Evolutionary conservation across 2,797 vertebrate genomes (phyloP).

Genomic region (Catamblyrhynchus diadema): DNA sequence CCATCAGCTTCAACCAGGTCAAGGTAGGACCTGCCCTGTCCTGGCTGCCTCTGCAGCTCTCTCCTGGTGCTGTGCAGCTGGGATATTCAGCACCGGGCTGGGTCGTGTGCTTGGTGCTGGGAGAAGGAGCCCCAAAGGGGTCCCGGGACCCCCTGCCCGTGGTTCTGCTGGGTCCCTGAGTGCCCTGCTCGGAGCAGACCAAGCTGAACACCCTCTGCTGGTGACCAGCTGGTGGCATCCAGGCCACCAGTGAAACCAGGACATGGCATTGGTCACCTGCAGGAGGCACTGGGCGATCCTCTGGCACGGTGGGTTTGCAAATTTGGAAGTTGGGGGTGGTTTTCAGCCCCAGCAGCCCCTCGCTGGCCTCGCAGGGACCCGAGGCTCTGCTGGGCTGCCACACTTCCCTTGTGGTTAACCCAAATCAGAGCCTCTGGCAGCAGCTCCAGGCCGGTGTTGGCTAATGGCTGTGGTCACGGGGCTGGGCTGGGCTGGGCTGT

Average conservation of each 20-base stretch:
- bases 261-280: neutral
- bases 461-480: neutral
- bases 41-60: accelerated
- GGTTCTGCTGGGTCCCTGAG: neutral
- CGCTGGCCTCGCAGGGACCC: neutral
- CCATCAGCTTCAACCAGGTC: slow-evolving; percentile 90
- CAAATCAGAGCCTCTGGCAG: neutral
- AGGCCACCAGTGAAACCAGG: neutral
- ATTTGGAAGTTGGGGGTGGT: neutral
- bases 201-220: neutral
- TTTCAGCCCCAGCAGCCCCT: neutral
- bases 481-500: neutral
- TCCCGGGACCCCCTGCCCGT: accelerated
- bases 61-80: neutral
- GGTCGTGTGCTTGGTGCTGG: accelerated
- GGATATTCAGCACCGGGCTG: accelerated
- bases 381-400: neutral
- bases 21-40: slow-evolving; percentile 79
- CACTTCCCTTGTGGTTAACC: slow-evolving; percentile 66
- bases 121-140: neutral
- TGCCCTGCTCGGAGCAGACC: neutral
- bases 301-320: accelerated
- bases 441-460: neutral
- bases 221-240: neutral
- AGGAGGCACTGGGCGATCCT: neutral